phyloP scores from a whole-genome alignment of 2,113 vertebrate genomes.

The Perca schrenkii region DNA sequence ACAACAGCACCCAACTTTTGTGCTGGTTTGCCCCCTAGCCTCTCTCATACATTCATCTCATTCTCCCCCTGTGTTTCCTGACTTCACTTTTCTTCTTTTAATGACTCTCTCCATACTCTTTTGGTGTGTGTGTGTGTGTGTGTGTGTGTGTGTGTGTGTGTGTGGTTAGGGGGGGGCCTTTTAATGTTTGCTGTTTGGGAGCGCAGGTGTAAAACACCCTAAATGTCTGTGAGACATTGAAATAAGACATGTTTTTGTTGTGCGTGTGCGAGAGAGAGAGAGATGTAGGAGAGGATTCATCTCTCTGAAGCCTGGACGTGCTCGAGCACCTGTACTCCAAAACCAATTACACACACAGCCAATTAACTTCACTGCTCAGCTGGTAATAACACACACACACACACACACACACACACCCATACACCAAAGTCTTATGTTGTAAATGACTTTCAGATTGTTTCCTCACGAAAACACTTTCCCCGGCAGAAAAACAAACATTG shows the following conservation, averaged over 20 bases:
- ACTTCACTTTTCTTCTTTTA: neutral
- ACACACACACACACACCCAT: constrained; percentile 14
- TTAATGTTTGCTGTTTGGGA: neutral
- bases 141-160: neutral
- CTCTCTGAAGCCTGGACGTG: constrained; percentile 60
- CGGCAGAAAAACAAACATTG: constrained; percentile 58
- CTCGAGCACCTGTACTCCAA: constrained; percentile 69
- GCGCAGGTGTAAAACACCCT: neutral
- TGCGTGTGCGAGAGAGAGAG: neutral
- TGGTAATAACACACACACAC: neutral
- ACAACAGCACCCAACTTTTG: neutral
- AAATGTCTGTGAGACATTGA: neutral
- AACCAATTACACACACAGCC: constrained; percentile 42
- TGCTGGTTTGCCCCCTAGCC: neutral
- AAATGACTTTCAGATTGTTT: constrained; percentile 78
- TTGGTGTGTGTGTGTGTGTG: neutral
- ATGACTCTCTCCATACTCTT: neutral
- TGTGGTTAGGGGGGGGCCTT: neutral
- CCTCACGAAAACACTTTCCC: constrained; percentile 51
- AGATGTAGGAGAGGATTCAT: constrained; percentile 35
- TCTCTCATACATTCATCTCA: neutral
- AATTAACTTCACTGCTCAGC: too few species aligned
- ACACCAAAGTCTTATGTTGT: constrained; percentile 50
- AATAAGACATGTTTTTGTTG: constrained; percentile 7
- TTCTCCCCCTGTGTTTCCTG: neutral